These are phyloP conservation scores for Enoplosus armatus DNA, from an alignment of 2,797 vertebrate genomes.

Conservation along the genomic window DNA sequence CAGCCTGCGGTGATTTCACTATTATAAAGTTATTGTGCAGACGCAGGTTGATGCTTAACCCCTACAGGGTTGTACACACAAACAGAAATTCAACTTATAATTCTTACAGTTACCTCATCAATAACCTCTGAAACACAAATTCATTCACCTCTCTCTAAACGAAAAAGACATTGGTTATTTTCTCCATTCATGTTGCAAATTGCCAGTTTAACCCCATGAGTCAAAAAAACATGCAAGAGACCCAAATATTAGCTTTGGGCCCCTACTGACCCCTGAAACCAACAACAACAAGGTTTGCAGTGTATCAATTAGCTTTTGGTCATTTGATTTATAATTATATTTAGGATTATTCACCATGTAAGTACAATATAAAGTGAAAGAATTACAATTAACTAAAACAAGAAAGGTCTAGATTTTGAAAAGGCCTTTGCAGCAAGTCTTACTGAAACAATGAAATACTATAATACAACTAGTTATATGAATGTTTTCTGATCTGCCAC, in stretches of 20 bases:
- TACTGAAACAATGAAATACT: not conserved
- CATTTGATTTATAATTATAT: not conserved
- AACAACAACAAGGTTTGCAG: not conserved
- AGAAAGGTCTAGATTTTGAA: not conserved
- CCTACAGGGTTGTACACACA: conserved; percentile 37
- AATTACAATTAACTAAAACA: not conserved
- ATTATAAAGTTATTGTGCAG: conserved; percentile 67
- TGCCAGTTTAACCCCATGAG: not conserved
- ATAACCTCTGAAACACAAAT: conserved; percentile 36
- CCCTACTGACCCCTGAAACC: not conserved
- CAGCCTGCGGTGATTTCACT: conserved; percentile 66
- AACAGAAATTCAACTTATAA: conserved; percentile 21
- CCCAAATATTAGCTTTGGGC: not conserved
- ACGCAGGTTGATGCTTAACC: conserved; percentile 59
- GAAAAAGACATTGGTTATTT: conserved; percentile 12
- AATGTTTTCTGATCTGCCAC: not conserved
- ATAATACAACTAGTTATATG: too few species aligned
- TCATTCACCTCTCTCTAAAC: not conserved
- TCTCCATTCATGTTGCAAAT: not conserved
- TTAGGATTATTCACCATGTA: not conserved
- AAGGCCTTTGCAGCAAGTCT: not conserved
- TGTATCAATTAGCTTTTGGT: not conserved
- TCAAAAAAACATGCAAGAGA: not conserved
- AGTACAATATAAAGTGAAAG: not conserved
- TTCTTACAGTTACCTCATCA: conserved; percentile 19